Conservation (phyloP, 2,113 vertebrate genomes). For the Vireo altiloquus region DNA sequence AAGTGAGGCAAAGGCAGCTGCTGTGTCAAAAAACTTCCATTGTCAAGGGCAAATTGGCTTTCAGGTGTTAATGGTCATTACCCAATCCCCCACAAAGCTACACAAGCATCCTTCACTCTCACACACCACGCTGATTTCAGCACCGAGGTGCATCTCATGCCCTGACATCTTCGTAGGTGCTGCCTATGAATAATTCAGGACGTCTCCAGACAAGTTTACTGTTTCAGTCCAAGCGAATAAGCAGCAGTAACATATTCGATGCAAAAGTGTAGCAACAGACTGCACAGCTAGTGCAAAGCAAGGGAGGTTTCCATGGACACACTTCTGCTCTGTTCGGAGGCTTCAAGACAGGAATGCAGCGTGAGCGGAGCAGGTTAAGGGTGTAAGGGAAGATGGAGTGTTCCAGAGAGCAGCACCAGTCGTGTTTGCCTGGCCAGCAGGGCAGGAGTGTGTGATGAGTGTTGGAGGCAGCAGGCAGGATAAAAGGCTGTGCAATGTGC, state of each 20-base stretch:
- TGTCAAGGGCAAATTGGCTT: neutral
- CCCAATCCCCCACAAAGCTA: neutral
- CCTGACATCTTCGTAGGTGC: constrained; percentile 57
- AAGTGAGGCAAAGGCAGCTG: neutral
- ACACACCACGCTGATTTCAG: constrained; percentile 8
- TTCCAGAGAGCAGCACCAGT: neutral
- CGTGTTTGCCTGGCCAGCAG: neutral
- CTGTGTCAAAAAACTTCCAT: neutral
- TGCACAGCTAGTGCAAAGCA: constrained; percentile 28
- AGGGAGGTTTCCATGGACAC: constrained; percentile 63
- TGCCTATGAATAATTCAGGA: constrained; percentile 65
- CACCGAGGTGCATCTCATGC: constrained; percentile 45
- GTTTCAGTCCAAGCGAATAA: constrained; percentile 72
- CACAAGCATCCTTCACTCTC: neutral
- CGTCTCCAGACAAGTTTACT: constrained; percentile 68
- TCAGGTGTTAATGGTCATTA: neutral
- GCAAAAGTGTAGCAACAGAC: constrained; percentile 44
- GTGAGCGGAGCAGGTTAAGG: neutral
- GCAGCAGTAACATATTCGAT: constrained; percentile 40
- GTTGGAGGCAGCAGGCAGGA: neutral
- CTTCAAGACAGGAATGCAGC: constrained; percentile 48
- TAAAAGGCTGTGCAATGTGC: neutral
- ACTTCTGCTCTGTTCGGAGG: constrained; percentile 23
- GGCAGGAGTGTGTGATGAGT: neutral
- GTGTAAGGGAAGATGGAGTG: neutral